Percentiles rank a stretch among this genome's conserved stretches.
Evolutionary conservation across 1,140 invertebrate genomes (phyloP).

Genomic region (Dinoponera quadriceps): DNA sequence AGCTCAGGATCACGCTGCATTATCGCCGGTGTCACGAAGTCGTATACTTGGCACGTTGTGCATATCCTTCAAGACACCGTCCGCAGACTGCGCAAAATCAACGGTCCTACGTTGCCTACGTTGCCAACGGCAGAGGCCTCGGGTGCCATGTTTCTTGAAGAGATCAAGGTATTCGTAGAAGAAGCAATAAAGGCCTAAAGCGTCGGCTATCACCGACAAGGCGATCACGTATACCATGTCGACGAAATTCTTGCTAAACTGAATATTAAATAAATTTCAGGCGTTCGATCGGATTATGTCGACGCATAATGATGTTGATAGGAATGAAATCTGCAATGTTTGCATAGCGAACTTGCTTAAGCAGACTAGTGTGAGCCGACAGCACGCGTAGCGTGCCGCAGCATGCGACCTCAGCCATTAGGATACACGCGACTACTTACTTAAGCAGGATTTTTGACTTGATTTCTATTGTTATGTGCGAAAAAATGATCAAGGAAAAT

Average conservation of each 20-base stretch:
- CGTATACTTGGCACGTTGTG: conserved; percentile 37
- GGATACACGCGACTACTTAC: too few species aligned
- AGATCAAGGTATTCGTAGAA: background rate
- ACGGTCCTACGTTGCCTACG: background rate
- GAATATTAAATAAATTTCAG: background rate
- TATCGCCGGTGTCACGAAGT: background rate
- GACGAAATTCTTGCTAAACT: background rate
- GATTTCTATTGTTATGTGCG: too few species aligned
- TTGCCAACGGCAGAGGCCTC: conserved; percentile 63
- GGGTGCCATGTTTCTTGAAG: conserved; percentile 66
- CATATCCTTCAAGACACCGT: background rate
- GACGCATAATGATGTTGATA: too few species aligned
- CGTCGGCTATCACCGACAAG: conserved; percentile 13
- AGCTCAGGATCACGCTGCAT: conserved; percentile 16
- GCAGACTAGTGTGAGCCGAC: too few species aligned
- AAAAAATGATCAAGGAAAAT: too few species aligned
- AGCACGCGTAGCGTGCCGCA: too few species aligned
- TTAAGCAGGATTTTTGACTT: too few species aligned
- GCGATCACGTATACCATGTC: background rate
- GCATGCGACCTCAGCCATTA: too few species aligned
- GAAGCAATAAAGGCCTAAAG: conserved; percentile 21
- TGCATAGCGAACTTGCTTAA: too few species aligned
- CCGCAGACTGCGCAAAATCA: background rate
- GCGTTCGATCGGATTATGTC: too few species aligned
- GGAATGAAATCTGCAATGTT: too few species aligned